Evolutionary conservation across 2,797 vertebrate genomes (phyloP), one percentile per base, ranked within the genome.

Genomic region (Pangasius sanitwongsei): DNA sequence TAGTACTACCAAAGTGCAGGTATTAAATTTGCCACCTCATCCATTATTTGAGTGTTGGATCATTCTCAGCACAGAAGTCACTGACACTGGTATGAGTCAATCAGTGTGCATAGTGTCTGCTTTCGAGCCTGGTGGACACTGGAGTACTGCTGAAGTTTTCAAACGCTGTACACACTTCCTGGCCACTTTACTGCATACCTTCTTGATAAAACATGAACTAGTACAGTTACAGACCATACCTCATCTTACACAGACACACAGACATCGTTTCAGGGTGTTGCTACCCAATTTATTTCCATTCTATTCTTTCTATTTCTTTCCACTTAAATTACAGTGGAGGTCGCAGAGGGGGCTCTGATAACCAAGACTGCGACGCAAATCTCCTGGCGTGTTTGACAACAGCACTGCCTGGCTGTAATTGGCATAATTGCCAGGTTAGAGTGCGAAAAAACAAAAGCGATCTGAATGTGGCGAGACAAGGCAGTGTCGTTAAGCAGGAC

Each of bases 351-450:
- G 94, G 93, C 92, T 91, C 92, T 15, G 72, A 75, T 63, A 61
- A 70, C 90, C 88, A 92, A 89, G 92, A 93, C 92, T 86, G 90
- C 80, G 89, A 88, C 69, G 37, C 93, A 86, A 93, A 94, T 94
- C 94, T 95, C 93, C 94, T 28, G 86, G 89, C 90, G 90, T 95
- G 94, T 96, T 96, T 96, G 94, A 95, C 94, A 95, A 96, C 95
- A 94, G 83, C 59, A 90, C 90, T 89, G 94, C 91, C 94, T 92
- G 80, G 65, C 91, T 90, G 92, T 96, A 96, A 96, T 95, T 95
- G 94, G 89, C 91, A 91, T 95, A 95, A 96, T 95, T 95, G 95
- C 95, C 95, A 95, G 94, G 96, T 94, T 95, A 92, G 92, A 90
- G 90, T 89, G 91, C 55, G 37, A 91, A 93, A 48, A 95, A 93